These are phyloP conservation scores for Acleris emargana DNA, from an alignment of 2,888 invertebrate species.

Conservation along the genomic window DNA sequence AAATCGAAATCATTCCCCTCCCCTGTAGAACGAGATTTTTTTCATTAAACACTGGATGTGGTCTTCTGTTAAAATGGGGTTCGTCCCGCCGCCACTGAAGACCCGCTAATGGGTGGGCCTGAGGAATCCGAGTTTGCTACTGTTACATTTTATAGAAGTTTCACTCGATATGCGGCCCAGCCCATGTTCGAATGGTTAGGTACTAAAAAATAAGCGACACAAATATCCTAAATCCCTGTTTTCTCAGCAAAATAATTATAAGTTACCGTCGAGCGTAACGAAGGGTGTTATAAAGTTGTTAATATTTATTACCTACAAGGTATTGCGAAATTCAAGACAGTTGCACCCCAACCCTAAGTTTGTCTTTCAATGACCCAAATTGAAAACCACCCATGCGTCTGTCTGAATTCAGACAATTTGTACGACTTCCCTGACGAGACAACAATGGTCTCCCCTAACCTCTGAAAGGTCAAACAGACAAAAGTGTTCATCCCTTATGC, in stretches of 20 bases:
- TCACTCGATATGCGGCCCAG: no score
- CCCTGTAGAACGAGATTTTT: no score
- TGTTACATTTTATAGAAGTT: no score
- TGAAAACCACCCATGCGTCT: constrained; percentile 16
- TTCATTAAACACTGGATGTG: no score
- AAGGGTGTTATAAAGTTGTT: not conserved
- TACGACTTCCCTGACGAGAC: constrained; percentile 14
- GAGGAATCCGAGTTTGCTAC: no score
- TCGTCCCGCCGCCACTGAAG: no score
- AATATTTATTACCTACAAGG: constrained; percentile 6
- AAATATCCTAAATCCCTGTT: constrained; percentile 8
- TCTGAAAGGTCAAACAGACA: constrained; percentile 27
- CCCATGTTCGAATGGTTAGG: not conserved
- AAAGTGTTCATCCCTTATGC: constrained; percentile 32
- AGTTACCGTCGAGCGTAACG: constrained; percentile 3
- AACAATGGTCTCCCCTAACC: constrained; percentile 26
- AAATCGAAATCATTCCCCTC: no score
- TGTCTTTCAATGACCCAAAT: constrained; percentile 4
- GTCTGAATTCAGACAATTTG: constrained; percentile 21
- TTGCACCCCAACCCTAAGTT: constrained; percentile 25
- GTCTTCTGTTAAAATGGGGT: no score
- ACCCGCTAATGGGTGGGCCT: no score
- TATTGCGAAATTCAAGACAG: constrained; percentile 12
- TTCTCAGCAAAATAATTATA: not conserved
- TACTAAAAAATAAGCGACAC: not conserved